Evolutionary conservation across 2,888 invertebrate genomes (phyloP).

Genomic region (Congeria kusceri): DNA sequence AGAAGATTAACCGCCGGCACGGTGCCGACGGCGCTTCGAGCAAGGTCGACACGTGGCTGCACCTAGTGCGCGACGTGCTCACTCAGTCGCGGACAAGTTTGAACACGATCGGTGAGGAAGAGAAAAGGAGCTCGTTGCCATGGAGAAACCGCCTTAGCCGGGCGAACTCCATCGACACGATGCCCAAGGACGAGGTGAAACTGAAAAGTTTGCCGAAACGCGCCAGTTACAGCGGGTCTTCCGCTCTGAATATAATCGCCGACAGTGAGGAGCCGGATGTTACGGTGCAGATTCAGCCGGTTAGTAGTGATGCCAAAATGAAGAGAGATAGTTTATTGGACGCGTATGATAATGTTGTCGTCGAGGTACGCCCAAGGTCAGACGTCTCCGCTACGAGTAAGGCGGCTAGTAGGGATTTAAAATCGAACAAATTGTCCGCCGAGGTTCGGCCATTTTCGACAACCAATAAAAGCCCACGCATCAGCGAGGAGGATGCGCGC

Average conservation of each 20-base stretch:
- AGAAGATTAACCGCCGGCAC: slow-evolving; percentile 55
- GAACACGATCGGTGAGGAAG: slow-evolving; percentile 75
- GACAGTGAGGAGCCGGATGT: slow-evolving; percentile 54
- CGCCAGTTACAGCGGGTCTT: slow-evolving; percentile 51
- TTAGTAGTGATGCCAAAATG: not conserved
- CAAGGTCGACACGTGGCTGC: slow-evolving; percentile 75
- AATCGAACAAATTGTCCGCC: slow-evolving; percentile 22
- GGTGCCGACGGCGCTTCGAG: slow-evolving; percentile 45
- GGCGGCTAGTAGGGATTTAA: not conserved
- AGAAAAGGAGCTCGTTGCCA: slow-evolving; percentile 66
- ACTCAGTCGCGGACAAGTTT: slow-evolving; percentile 72
- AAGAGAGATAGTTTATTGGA: slow-evolving; percentile 10
- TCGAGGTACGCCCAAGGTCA: slow-evolving; percentile 21
- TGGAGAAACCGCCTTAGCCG: slow-evolving; percentile 58
- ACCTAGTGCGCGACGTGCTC: slow-evolving; percentile 69
- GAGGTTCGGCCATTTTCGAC: not conserved
- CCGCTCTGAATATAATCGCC: slow-evolving; percentile 56
- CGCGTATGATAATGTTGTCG: slow-evolving; percentile 26
- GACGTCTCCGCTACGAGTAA: not conserved
- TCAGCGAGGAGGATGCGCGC: slow-evolving; percentile 59
- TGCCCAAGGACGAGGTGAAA: slow-evolving; percentile 40
- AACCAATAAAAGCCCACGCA: slow-evolving; percentile 40
- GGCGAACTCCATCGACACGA: slow-evolving; percentile 46
- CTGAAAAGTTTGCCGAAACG: slow-evolving; percentile 55
- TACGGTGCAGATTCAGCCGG: not conserved